phyloP scores from a whole-genome alignment of 2,888 invertebrate genomes.

The Oasisia sp. region DNA sequence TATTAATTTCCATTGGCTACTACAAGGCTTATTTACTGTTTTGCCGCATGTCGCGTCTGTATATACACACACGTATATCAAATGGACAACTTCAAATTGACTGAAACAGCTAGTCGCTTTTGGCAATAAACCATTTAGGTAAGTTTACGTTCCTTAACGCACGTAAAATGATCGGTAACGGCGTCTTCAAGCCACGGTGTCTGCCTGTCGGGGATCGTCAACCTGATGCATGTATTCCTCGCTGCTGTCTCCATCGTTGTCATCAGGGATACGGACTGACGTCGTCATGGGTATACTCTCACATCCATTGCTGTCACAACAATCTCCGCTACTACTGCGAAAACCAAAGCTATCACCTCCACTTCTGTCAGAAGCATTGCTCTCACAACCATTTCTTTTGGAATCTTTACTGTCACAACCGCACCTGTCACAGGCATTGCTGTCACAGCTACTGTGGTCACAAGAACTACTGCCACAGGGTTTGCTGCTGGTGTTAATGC shows the following conservation, averaged over 20 bases:
- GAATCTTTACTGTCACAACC: neutral
- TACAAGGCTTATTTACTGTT: no score
- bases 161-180: neutral
- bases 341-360: neutral
- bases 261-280: neutral
- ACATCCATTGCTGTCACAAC: conserved; percentile 33
- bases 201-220: neutral
- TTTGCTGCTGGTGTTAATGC: neutral
- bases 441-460: neutral
- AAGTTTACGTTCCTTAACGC: neutral
- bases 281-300: neutral
- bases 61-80: no score
- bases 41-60: no score
- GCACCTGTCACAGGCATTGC: conserved; percentile 36
- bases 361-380: conserved; percentile 38
- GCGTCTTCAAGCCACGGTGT: neutral
- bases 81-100: no score
- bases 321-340: conserved; percentile 29
- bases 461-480: neutral
- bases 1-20: no score
- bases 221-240: neutral
- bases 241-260: neutral
- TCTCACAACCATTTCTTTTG: neutral
- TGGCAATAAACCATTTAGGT: neutral
- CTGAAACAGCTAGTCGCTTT: neutral